Percentiles rank a stretch among this genome's conserved stretches.
These are phyloP conservation scores for Phallusia fumigata DNA, from an alignment of 23 tunicate genomes.

Conservation along the genomic window DNA sequence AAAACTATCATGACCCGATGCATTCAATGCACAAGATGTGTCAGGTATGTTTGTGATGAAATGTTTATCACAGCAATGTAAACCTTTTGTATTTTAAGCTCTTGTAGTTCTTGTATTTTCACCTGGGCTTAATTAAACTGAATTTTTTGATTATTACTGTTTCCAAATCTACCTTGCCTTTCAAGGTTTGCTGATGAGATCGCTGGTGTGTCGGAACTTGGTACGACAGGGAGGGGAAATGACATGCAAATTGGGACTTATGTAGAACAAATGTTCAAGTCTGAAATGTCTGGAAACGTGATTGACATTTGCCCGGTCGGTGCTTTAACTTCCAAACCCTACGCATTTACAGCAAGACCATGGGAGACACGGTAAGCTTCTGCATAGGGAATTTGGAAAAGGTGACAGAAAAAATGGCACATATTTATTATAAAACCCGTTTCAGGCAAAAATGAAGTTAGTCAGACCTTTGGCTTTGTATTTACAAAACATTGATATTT, in stretches of 20 bases:
- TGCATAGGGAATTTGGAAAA: no score
- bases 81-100: no score
- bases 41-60: conserved; percentile 27
- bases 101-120: no score
- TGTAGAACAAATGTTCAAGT: conserved; percentile 95
- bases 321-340: conserved; percentile 96
- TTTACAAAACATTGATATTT: no score
- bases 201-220: conserved; percentile 96
- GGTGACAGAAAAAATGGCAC: no score
- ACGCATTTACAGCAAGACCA: conserved; percentile 98
- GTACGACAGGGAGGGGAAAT: conserved; percentile 99
- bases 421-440: no score
- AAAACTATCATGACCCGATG: conserved; percentile 99
- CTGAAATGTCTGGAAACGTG: conserved; percentile 97
- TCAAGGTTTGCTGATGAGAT: conserved; percentile 96
- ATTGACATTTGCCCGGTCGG: conserved; percentile 99
- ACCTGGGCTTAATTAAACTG: no score
- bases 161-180: neutral
- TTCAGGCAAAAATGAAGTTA: no score
- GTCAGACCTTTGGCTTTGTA: no score
- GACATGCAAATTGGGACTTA: conserved; percentile 99
- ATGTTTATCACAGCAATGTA: no score
- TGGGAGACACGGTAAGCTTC: conserved; percentile 85
- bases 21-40: conserved; percentile 99
- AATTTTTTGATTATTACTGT: no score